Percentiles rank a stretch among this genome's conserved stretches.
These are phyloP conservation scores for Jacana jacana DNA, from an alignment of 2,113 vertebrate species.

Conservation along the genomic window DNA sequence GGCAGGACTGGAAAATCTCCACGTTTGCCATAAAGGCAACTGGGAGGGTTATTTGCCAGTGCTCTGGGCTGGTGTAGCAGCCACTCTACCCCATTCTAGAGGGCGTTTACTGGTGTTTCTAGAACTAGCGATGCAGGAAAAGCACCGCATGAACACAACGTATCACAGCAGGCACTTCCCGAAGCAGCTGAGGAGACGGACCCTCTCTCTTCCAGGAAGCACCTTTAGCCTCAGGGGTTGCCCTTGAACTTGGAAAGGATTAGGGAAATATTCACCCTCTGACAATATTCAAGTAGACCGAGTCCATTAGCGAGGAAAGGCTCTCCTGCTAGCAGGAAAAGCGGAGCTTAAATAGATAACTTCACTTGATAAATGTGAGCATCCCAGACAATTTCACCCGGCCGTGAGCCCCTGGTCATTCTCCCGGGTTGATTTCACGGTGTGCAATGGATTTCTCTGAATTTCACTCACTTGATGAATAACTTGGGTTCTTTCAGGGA, in stretches of 20 bases:
- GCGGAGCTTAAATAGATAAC: background rate
- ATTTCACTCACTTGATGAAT: background rate
- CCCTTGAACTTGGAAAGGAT: background rate
- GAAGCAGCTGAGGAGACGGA: background rate
- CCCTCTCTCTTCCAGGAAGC: background rate
- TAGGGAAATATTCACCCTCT: background rate
- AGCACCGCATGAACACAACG: background rate
- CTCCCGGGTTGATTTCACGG: background rate
- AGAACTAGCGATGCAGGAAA: background rate
- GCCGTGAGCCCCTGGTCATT: background rate
- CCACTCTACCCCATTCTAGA: background rate
- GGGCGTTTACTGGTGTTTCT: background rate
- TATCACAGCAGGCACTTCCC: background rate
- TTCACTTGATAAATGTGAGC: background rate
- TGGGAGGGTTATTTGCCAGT: background rate
- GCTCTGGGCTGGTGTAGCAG: background rate
- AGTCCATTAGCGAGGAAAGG: background rate
- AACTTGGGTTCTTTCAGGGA: background rate
- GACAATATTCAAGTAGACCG: background rate
- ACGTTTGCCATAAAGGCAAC: background rate
- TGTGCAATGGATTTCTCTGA: background rate
- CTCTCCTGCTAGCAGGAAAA: background rate
- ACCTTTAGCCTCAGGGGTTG: background rate
- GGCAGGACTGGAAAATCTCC: background rate
- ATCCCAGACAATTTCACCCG: background rate